phyloP scores from a whole-genome alignment of 2,888 invertebrate species.

The Erebia aethiops region DNA sequence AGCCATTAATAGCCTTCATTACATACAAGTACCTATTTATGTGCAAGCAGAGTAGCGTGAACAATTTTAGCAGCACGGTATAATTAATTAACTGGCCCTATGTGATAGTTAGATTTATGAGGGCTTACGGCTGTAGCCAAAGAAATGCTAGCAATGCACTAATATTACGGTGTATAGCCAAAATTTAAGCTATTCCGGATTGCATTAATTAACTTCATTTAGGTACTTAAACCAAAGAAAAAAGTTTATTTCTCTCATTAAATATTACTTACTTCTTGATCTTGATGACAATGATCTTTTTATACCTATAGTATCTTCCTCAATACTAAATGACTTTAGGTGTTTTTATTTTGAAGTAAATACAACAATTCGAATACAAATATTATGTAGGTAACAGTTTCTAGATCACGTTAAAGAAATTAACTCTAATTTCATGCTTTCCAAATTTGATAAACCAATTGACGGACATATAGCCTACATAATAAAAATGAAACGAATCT shows the following conservation, averaged over 20 bases:
- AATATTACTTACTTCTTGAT: neutral
- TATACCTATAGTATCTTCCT: too few relatives aligned
- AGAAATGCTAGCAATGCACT: conserved; percentile 33
- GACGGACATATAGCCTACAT: too few relatives aligned
- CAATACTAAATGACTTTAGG: too few relatives aligned
- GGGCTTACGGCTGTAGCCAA: conserved; percentile 39
- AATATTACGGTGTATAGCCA: neutral
- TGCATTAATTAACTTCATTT: conserved; percentile 5
- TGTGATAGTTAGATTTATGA: conserved; percentile 43
- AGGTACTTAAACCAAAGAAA: neutral
- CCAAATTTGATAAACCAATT: too few relatives aligned
- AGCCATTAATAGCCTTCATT: conserved; percentile 46
- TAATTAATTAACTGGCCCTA: conserved; percentile 46
- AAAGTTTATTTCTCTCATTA: neutral
- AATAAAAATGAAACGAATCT: too few relatives aligned
- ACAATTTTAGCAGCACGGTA: conserved; percentile 47
- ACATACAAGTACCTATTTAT: conserved; percentile 46
- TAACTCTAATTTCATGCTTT: too few relatives aligned
- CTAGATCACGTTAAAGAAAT: too few relatives aligned
- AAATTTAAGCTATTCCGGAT: conserved; percentile 12
- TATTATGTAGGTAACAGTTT: too few relatives aligned
- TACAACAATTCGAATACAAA: too few relatives aligned
- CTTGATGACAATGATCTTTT: too few relatives aligned
- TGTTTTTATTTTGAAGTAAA: too few relatives aligned
- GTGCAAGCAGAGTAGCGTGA: conserved; percentile 47